A percentile compares a stretch with the other conserved stretches of the same genome.
phyloP scores from a whole-genome alignment of 2,113 vertebrate genomes.

The Onychostruthus taczanowskii region DNA sequence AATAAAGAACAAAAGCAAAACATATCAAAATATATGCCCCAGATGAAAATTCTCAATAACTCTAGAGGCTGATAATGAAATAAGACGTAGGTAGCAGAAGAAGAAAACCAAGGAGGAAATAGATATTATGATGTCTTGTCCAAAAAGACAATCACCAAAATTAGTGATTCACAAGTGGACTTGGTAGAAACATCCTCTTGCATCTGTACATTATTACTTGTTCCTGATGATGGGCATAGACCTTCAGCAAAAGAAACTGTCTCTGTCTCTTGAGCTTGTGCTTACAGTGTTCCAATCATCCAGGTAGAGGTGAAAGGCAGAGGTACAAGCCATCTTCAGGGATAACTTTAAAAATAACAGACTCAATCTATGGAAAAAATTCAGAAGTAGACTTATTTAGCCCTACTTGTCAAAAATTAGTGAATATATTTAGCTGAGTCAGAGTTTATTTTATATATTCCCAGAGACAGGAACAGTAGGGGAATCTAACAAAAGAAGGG shows the following conservation, averaged over 20 bases:
- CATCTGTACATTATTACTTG: not conserved
- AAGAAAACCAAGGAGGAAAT: not conserved
- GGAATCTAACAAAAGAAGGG: not conserved
- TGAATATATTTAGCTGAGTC: not conserved
- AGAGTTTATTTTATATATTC: not conserved
- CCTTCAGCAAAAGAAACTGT: not conserved
- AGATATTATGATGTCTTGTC: not conserved
- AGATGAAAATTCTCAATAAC: not conserved
- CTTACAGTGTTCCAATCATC: not conserved
- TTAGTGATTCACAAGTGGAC: not conserved
- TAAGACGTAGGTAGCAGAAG: not conserved
- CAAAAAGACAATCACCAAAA: not conserved
- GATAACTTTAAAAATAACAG: not conserved
- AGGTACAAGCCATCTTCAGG: not conserved
- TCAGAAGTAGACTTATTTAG: not conserved
- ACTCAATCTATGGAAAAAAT: not conserved
- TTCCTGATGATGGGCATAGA: not conserved
- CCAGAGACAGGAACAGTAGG: not conserved
- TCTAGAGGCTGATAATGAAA: not conserved
- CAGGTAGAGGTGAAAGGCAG: not conserved
- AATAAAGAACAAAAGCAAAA: not conserved
- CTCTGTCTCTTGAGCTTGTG: not conserved
- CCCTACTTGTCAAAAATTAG: not conserved
- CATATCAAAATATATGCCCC: not conserved
- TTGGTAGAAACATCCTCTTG: not conserved